Evolutionary conservation across 53 echinoderm and acorn worm species (phyloP).

Genomic region (Echinometra lucunter): DNA sequence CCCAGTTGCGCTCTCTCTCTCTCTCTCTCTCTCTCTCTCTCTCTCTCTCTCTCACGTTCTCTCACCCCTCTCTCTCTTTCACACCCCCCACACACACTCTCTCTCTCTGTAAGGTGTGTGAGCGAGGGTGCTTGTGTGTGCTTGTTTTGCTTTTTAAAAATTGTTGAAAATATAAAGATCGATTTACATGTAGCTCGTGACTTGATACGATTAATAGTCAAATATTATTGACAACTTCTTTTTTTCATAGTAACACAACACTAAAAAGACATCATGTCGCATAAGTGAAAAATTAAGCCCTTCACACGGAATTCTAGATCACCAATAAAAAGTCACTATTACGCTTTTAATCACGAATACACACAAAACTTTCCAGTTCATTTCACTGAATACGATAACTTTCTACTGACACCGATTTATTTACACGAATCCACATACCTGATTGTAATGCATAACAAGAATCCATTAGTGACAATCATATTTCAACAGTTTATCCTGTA

Average conservation of each 20-base stretch:
- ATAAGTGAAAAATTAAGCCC: neutral
- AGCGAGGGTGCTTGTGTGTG: too few species aligned
- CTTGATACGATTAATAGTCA: neutral
- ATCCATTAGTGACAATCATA: constrained; percentile 38
- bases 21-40: neutral
- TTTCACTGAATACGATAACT: neutral
- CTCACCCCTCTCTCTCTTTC: neutral
- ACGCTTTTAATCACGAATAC: neutral
- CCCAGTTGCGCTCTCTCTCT: neutral
- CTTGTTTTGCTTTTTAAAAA: too few species aligned
- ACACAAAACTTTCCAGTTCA: neutral
- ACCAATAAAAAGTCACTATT: neutral
- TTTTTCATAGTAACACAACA: neutral
- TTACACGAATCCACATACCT: constrained; percentile 60
- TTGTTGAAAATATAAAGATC: neutral
- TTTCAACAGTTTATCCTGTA: constrained; percentile 61
- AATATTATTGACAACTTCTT: neutral
- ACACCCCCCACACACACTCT: neutral
- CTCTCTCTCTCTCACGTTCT: neutral
- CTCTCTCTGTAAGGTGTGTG: too few species aligned
- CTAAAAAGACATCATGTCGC: neutral
- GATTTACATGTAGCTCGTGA: neutral
- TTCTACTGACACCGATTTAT: constrained; percentile 51
- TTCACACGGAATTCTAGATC: neutral
- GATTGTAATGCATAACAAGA: constrained; percentile 47